A percentile compares a stretch with the other conserved stretches of the same genome.
These are phyloP conservation scores for Egretta garzetta DNA, from an alignment of 2,113 vertebrate species.

Conservation along the genomic window DNA sequence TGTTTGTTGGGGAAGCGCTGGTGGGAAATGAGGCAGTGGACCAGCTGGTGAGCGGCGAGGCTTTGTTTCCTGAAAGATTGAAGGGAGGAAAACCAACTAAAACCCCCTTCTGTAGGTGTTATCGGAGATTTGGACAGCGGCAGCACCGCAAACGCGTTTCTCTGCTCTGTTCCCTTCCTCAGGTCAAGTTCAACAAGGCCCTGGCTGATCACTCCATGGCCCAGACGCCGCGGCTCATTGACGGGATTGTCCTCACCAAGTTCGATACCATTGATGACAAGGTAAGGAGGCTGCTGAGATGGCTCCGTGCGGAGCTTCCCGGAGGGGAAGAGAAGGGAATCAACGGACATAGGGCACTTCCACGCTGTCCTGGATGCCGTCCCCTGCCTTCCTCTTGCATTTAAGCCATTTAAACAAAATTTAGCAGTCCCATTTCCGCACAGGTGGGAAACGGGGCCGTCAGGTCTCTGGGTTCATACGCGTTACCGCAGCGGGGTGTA, in stretches of 20 bases:
- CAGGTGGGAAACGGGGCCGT: rapidly evolving
- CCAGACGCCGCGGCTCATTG: constrained; percentile 92
- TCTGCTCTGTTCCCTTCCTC: background rate
- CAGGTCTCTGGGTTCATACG: too few species aligned
- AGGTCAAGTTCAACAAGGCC: constrained; percentile 99
- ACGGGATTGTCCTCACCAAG: constrained; percentile 98
- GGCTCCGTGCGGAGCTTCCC: rapidly evolving
- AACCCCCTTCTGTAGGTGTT: rapidly evolving
- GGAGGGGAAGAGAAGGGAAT: rapidly evolving
- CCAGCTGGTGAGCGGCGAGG: constrained; percentile 86
- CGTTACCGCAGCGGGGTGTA: rapidly evolving
- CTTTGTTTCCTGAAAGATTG: background rate
- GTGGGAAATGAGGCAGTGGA: constrained; percentile 98
- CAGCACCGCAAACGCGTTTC: rapidly evolving
- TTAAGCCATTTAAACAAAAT: background rate
- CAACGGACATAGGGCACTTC: rapidly evolving
- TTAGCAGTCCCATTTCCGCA: rapidly evolving
- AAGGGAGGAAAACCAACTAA: too few species aligned
- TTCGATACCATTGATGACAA: constrained; percentile 99
- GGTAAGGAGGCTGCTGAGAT: constrained; percentile 66
- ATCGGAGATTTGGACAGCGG: rapidly evolving
- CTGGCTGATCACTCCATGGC: constrained; percentile 96
- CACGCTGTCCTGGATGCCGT: rapidly evolving
- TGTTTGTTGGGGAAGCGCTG: constrained; percentile 96
- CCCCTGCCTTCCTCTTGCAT: background rate